phyloP scores from a whole-genome alignment of 2,888 invertebrate species.

The Hymenopus coronatus region DNA sequence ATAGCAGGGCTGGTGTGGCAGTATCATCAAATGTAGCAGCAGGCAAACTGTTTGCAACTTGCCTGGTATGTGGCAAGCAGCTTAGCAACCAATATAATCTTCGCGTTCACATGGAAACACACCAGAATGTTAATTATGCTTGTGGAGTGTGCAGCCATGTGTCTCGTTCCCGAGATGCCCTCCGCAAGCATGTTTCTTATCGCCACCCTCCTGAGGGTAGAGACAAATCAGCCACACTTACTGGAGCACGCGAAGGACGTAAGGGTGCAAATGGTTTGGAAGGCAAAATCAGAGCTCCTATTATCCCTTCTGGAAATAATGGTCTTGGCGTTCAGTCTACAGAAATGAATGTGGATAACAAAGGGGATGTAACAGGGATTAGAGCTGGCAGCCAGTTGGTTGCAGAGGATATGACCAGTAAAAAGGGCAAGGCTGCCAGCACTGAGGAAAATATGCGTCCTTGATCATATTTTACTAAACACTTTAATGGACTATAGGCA shows the following conservation, averaged over 20 bases:
- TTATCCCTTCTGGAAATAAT: not conserved
- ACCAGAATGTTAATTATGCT: conserved; percentile 83
- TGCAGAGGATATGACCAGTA: not conserved
- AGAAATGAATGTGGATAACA: not conserved
- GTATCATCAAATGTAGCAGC: not conserved
- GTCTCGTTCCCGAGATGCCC: conserved; percentile 80
- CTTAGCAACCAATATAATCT: conserved; percentile 88
- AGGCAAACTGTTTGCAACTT: conserved; percentile 62
- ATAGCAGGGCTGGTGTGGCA: not conserved
- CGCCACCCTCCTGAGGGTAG: conserved; percentile 63
- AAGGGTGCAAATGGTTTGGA: conserved; percentile 1
- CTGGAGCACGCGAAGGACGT: not conserved
- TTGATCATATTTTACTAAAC: not conserved
- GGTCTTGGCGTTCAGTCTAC: not conserved
- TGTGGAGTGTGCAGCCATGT: conserved; percentile 85
- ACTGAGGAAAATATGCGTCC: not conserved
- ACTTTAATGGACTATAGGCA: not conserved
- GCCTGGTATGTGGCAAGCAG: conserved; percentile 82
- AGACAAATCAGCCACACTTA: not conserved
- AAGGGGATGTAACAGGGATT: not conserved
- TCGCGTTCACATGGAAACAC: conserved; percentile 87
- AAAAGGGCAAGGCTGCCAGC: not conserved
- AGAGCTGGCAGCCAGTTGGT: not conserved
- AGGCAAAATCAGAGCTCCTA: not conserved
- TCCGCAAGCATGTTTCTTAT: conserved; percentile 86